Conservation (phyloP, 2,888 invertebrate genomes). For the Pterostichus madidus region DNA sequence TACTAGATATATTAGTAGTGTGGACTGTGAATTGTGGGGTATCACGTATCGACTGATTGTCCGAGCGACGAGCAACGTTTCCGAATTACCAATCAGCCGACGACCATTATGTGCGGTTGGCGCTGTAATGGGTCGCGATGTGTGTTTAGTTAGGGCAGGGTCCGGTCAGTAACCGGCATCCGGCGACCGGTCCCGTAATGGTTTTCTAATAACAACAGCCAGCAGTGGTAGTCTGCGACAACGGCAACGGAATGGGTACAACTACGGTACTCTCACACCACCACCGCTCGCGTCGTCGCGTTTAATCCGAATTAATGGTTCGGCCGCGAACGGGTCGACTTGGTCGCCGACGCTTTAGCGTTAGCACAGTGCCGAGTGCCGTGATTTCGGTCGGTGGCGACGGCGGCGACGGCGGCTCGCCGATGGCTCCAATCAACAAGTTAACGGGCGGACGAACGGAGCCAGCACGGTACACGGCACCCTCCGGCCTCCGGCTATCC, state of each 20-base stretch:
- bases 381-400: constrained; percentile 36
- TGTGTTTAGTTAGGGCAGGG: constrained; percentile 41
- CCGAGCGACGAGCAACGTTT: constrained; percentile 19
- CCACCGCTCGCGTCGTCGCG: constrained; percentile 49
- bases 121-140: constrained; percentile 50
- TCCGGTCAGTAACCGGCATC: not conserved
- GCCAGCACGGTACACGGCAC: constrained; percentile 21
- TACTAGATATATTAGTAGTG: constrained; percentile 15
- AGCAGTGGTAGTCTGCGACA: constrained; percentile 13
- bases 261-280: not conserved
- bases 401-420: constrained; percentile 29
- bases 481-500: constrained; percentile 27
- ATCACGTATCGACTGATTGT: constrained; percentile 15
- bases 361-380: constrained; percentile 4
- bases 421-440: constrained; percentile 67
- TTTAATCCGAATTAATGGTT: constrained; percentile 65
- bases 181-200: constrained; percentile 38
- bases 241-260: constrained; percentile 1
- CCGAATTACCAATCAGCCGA: constrained; percentile 44
- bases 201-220: constrained; percentile 60
- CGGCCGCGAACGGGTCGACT: constrained; percentile 44
- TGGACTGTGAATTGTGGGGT: not conserved
- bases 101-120: constrained; percentile 53
- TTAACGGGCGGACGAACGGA: constrained; percentile 61
- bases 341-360: constrained; percentile 12